These are phyloP conservation scores for Cetonia aurata DNA, from an alignment of 2,888 invertebrate species.

Conservation along the genomic window DNA sequence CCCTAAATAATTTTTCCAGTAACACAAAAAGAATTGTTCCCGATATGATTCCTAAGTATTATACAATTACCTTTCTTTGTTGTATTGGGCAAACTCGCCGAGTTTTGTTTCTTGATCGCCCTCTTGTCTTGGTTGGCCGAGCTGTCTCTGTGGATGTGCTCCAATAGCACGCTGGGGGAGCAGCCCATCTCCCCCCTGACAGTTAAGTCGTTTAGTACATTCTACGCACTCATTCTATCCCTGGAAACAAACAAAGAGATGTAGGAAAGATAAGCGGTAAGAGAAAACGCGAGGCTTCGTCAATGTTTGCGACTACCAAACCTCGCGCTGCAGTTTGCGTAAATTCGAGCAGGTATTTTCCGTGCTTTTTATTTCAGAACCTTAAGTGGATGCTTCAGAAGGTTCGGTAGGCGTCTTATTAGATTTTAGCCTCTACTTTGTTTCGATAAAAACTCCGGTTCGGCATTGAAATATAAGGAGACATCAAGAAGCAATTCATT, in stretches of 20 bases:
- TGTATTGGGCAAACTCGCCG: constrained; percentile 47
- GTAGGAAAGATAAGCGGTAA: background rate
- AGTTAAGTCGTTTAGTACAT: constrained; percentile 38
- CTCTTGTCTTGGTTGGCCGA: constrained; percentile 57
- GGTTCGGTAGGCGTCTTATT: no score
- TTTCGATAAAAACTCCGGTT: no score
- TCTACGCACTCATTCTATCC: constrained; percentile 20
- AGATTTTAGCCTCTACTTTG: no score
- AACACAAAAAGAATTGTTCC: no score
- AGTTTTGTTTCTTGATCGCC: constrained; percentile 50
- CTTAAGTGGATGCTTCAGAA: no score
- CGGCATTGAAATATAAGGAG: no score
- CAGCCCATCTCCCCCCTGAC: constrained; percentile 70
- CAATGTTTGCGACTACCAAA: constrained; percentile 20
- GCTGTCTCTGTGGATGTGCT: constrained; percentile 73
- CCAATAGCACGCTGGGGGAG: constrained; percentile 74
- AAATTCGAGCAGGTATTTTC: constrained; percentile 1
- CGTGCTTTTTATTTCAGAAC: background rate
- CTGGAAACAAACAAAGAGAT: constrained; percentile 20
- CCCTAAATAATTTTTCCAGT: no score
- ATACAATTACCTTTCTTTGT: constrained; percentile 55
- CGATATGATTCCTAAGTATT: no score
- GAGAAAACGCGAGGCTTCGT: background rate
- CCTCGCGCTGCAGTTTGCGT: background rate
- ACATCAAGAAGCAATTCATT: no score